Base-by-base conservation (phyloP, 2,113 vertebrate species). In the Toxotes jaculatrix region DNA sequence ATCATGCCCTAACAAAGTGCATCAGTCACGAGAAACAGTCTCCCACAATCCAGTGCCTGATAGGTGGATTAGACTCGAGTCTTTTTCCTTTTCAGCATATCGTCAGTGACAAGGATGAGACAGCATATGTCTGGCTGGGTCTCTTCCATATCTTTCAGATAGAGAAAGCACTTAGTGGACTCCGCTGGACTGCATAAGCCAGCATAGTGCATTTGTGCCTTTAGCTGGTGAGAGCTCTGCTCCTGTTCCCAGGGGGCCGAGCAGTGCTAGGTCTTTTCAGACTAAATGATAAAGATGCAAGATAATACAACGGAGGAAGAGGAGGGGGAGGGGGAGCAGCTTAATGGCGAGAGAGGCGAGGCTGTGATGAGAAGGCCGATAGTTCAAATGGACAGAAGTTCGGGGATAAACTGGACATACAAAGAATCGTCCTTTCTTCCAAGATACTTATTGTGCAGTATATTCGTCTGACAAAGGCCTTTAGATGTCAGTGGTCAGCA, bases 151-250 rank as follows among this genome's bases (percentile, higher is more conserved):
- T 84, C 89, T 83, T 36, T 80, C 23, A 53, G 86, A 87, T 70
- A 84, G 70, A 84, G 82, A 87, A 86, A 91, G 89, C 92, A 91
- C 92, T 93, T 90, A 89, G 83, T 84, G 71, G 71, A 88, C 82
- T 84, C 77, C 1, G 5, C 73, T 47, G 71, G 57, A 77, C 88
- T 82, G 81, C 76, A 74, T 79, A 73, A 87, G 65, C 55, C 73
- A 83, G 69, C 45, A 49, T 68, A 71, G 87, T 84, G 84, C 80
- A 79, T 88, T 78, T 90, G 83, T 73, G 81, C 77, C 80, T 85
- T 77, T 80, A 76, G 82, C 67, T 74, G 45, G 38, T 42, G 71
- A 92, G 85, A 86, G 82, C 84, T 74, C 67, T 79, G 59, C 79
- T 83, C 60, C 74, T 74, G 32, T 77, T 85, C 87, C 89, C 80